These are phyloP conservation scores for Cryptus viduatorius DNA, from an alignment of 2,888 invertebrate genomes.

Conservation along the genomic window DNA sequence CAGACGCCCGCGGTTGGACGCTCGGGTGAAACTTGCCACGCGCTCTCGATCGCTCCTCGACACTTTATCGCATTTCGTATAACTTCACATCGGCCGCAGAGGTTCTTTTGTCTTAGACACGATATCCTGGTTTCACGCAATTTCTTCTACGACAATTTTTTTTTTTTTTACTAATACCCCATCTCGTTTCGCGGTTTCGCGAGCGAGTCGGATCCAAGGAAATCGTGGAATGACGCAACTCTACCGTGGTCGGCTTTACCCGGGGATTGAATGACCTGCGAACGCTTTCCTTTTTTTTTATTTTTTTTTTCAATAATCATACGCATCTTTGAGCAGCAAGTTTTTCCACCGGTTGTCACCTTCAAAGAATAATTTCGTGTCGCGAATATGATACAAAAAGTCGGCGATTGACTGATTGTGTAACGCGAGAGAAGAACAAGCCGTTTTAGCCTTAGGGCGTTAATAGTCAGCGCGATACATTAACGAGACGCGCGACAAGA, in stretches of 20 bases:
- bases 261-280: constrained; percentile 37
- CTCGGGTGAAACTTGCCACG: constrained; percentile 34
- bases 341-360: background rate
- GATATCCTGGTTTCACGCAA: constrained; percentile 51
- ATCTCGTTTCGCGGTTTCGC: constrained; percentile 36
- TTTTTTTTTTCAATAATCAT: background rate
- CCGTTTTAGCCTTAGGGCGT: constrained; percentile 18
- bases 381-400: background rate
- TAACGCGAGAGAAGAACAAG: constrained; percentile 1
- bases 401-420: background rate
- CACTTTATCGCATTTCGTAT: constrained; percentile 46
- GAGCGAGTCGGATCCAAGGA: constrained; percentile 31
- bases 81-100: constrained; percentile 47
- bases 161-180: constrained; percentile 2
- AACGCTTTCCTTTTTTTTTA: constrained; percentile 2
- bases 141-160: constrained; percentile 3
- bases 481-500: background rate
- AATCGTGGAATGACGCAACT: constrained; percentile 24
- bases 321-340: background rate
- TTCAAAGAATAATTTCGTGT: background rate
- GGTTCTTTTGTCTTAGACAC: constrained; percentile 53
- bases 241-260: constrained; percentile 22
- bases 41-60: constrained; percentile 30
- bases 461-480: background rate
- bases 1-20: constrained; percentile 46